Evolutionary conservation across 2,797 vertebrate genomes (phyloP).

Genomic region (Allobates femoralis): DNA sequence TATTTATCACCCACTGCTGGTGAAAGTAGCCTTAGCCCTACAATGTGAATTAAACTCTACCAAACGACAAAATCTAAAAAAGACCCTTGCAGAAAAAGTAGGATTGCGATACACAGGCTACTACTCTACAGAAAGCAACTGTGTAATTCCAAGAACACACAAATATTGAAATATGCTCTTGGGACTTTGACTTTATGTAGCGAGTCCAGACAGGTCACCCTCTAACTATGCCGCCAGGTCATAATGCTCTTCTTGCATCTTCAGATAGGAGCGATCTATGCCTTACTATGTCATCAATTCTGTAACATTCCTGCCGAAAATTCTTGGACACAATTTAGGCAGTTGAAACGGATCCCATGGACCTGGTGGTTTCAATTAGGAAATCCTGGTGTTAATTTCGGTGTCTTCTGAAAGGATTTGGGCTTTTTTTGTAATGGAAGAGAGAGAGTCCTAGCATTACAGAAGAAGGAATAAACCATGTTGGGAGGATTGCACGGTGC

Average conservation of each 20-base stretch:
- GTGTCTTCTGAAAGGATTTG: not conserved
- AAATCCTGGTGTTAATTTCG: not conserved
- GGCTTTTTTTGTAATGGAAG: not conserved
- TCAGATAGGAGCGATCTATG: not conserved
- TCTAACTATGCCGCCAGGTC: not conserved
- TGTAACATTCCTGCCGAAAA: not conserved
- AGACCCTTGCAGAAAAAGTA: not conserved
- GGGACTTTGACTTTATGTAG: not conserved
- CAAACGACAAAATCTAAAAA: not conserved
- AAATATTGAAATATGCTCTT: slow-evolving; percentile 11
- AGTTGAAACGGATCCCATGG: slow-evolving; percentile 12
- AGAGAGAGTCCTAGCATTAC: not conserved
- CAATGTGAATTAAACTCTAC: no score
- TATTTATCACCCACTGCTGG: no score
- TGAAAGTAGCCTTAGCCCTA: no score
- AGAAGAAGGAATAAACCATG: not conserved
- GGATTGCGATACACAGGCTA: not conserved
- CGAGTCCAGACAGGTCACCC: not conserved
- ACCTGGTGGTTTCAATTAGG: slow-evolving; percentile 21
- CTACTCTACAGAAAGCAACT: slow-evolving; percentile 9
- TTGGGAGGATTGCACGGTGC: slow-evolving; percentile 3
- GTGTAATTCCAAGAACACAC: slow-evolving; percentile 17
- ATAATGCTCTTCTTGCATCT: not conserved
- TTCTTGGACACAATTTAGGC: slow-evolving; percentile 12
- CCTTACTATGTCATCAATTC: not conserved